phyloP scores from a whole-genome alignment of 2,797 vertebrate species.

The Labroides dimidiatus region DNA sequence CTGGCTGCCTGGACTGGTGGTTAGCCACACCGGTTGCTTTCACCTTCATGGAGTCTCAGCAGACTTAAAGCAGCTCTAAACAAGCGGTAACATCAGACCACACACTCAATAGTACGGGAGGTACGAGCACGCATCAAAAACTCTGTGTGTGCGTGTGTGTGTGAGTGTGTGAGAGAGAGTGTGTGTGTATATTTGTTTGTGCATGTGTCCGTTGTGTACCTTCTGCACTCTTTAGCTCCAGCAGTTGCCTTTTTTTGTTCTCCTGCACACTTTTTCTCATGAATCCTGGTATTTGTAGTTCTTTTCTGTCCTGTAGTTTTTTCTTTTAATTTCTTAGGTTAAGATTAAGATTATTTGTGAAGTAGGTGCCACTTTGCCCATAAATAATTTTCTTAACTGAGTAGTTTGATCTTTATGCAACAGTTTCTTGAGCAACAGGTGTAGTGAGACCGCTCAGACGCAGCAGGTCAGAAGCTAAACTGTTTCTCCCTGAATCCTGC shows the following conservation, averaged over 20 bases:
- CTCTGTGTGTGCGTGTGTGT: conserved; percentile 1
- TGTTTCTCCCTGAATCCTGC: conserved; percentile 24
- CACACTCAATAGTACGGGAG: conserved; percentile 59
- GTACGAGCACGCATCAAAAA: conserved; percentile 42
- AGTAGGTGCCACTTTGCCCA: too few species aligned
- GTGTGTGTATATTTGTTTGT: background rate
- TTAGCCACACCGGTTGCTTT: conserved; percentile 65
- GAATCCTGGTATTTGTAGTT: conserved; percentile 29
- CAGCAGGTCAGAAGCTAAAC: conserved; percentile 18
- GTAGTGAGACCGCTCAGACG: conserved; percentile 23
- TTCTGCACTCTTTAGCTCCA: conserved; percentile 3
- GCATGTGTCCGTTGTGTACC: background rate
- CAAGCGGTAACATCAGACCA: conserved; percentile 65
- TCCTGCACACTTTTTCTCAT: background rate
- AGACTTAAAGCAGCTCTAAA: conserved; percentile 53
- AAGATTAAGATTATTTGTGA: too few species aligned
- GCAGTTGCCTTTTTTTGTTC: background rate
- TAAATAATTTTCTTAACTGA: background rate
- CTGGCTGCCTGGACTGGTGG: conserved; percentile 54
- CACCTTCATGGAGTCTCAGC: conserved; percentile 65
- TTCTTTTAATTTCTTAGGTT: background rate
- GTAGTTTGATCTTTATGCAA: conserved; percentile 3
- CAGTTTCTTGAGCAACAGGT: conserved; percentile 11
- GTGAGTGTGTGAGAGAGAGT: too few species aligned
- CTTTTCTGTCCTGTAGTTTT: background rate